Conservation (phyloP, 2,888 invertebrate genomes). For the Stegana nigrithorax region DNA sequence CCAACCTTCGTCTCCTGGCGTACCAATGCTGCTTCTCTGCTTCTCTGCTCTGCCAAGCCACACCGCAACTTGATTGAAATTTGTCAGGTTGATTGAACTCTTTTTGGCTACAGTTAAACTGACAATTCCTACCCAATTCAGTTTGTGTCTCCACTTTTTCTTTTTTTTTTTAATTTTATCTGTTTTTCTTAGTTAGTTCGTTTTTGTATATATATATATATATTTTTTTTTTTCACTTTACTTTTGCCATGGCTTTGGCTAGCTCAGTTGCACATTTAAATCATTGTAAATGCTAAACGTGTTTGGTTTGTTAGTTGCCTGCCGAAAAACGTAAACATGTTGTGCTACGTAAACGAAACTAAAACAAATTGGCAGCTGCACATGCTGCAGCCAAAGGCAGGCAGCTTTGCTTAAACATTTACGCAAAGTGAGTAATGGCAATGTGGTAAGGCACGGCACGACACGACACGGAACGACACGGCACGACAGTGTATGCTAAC, state of each 20-base stretch:
- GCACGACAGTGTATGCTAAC: too few relatives aligned
- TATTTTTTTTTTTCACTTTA: too few relatives aligned
- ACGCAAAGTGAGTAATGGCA: constrained; percentile 53
- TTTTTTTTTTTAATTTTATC: background rate
- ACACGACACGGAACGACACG: too few relatives aligned
- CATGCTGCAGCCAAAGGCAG: constrained; percentile 38
- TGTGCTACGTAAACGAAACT: constrained; percentile 23
- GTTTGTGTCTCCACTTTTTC: background rate
- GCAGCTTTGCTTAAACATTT: constrained; percentile 45
- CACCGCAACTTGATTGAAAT: constrained; percentile 54
- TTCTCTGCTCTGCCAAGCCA: constrained; percentile 23
- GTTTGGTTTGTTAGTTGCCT: constrained; percentile 35
- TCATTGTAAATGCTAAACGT: constrained; percentile 40
- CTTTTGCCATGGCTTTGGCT: too few relatives aligned
- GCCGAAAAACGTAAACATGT: background rate
- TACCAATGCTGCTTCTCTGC: background rate
- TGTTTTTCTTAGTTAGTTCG: too few relatives aligned
- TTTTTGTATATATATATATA: too few relatives aligned
- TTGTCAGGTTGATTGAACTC: constrained; percentile 56
- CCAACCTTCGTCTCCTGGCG: background rate
- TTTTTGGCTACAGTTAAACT: constrained; percentile 27
- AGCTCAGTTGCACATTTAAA: constrained; percentile 32
- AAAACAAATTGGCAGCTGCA: constrained; percentile 28
- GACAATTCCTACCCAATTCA: constrained; percentile 28
- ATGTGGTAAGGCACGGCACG: too few relatives aligned